These are phyloP conservation scores for Ophiodon elongatus DNA, from an alignment of 2,113 vertebrate genomes.

Conservation along the genomic window DNA sequence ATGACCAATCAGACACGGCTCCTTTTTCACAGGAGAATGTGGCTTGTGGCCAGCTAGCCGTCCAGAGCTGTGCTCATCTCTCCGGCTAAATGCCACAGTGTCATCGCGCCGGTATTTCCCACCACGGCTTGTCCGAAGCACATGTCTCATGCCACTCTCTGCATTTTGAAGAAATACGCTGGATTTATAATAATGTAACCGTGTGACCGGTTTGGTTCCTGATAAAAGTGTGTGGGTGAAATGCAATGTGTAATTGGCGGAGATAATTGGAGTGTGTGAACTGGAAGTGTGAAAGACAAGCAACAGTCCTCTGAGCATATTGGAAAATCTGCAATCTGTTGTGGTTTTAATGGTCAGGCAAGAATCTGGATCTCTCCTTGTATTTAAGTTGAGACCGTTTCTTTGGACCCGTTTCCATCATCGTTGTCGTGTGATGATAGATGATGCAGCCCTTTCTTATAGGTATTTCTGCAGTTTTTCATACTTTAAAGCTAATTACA, in stretches of 20 bases:
- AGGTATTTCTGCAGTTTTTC: conserved; percentile 21
- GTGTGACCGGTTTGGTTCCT: conserved; percentile 40
- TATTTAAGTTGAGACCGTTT: conserved; percentile 1
- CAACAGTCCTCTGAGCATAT: conserved; percentile 53
- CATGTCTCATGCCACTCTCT: conserved; percentile 18
- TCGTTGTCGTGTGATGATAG: background rate
- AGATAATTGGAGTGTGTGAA: conserved; percentile 63
- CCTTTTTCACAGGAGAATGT: background rate
- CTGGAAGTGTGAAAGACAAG: conserved; percentile 64
- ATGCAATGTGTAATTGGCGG: conserved; percentile 62
- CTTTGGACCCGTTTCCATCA: background rate
- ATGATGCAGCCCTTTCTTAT: conserved; percentile 1
- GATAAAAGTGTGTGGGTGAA: conserved; percentile 53
- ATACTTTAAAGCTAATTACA: conserved; percentile 14
- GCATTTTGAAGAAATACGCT: conserved; percentile 44
- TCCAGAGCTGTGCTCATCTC: conserved; percentile 26
- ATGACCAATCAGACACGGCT: conserved; percentile 54
- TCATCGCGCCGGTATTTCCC: conserved; percentile 40
- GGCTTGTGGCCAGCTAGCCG: background rate
- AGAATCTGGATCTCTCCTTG: conserved; percentile 16
- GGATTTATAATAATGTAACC: conserved; percentile 31
- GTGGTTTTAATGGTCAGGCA: conserved; percentile 20
- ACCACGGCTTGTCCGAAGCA: background rate
- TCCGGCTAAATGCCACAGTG: conserved; percentile 62
- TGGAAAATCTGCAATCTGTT: conserved; percentile 55